A percentile compares a stretch with the other conserved stretches of the same genome.
phyloP scores from a whole-genome alignment of 2,113 vertebrate species.

The Struthidea cinerea region DNA sequence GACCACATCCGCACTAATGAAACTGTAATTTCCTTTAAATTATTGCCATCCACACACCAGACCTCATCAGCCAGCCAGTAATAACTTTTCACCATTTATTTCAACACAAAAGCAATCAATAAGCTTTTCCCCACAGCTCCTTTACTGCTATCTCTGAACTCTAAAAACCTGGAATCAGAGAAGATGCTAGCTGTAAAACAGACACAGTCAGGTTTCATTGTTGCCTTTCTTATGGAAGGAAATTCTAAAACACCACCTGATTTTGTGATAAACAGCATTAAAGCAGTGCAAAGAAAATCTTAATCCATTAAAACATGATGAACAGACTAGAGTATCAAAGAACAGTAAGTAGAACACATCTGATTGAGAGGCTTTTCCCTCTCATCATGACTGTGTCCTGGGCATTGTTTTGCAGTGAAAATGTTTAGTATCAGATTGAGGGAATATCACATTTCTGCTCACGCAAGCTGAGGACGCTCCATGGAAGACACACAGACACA shows the following conservation, averaged over 20 bases:
- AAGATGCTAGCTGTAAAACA: neutral
- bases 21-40: slow-evolving; percentile 39
- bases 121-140: neutral
- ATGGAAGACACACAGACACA: neutral
- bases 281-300: neutral
- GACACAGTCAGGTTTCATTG: neutral
- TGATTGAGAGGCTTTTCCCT: neutral
- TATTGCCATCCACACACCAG: neutral
- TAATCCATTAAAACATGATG: neutral
- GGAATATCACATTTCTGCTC: neutral
- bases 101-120: slow-evolving; percentile 32
- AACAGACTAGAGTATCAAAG: neutral
- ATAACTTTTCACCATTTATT: slow-evolving; percentile 8
- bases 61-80: neutral
- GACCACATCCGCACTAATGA: neutral
- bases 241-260: neutral
- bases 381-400: neutral
- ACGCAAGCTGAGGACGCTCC: neutral
- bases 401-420: neutral
- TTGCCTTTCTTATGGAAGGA: neutral
- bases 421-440: neutral
- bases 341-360: neutral
- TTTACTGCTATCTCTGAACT: neutral
- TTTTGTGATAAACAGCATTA: neutral
- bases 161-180: neutral